Evolutionary conservation across 2,797 vertebrate genomes (phyloP), one percentile per base, ranked within the genome.

Genomic region (Pelochelys cantorii): DNA sequence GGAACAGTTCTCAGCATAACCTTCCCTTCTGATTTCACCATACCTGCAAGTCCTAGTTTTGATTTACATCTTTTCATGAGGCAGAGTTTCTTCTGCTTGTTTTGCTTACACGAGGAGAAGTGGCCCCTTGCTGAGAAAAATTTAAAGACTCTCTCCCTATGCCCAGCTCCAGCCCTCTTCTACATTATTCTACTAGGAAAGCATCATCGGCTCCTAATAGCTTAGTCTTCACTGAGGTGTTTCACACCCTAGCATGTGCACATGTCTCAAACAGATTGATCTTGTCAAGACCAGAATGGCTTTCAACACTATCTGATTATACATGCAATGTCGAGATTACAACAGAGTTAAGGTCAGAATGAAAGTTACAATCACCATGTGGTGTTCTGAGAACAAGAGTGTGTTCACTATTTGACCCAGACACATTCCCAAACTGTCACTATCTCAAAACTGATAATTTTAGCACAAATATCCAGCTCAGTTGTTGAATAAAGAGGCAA

Each of bases 401-500:
- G 5, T 88, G 52, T 34, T 68, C 81, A 75, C 81, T 88, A 91
- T 88, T 34, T 62, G n/a, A 94, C 79, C 54, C 81, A 79, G 77
- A 14, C 1, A 0, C 37, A 23, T 17, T 18, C 42, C 79, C 11
- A 0, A 20, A 18, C 4, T 20, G 20, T 3, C 59, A 17, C 3
- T 78, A 48, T 22, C 60, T 85, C 74, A 53, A 10, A 31, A 85
- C 6, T 5, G 20, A 27, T 48, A 85, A n/a, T 17, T 31, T 52
- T 12, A 78, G 15, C 48, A 14, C 42, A 79, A 78, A 53, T 13
- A 34, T 11, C 59, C 74, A 53, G 56, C 48, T 60, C 53, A 60
- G 27, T 27, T 79, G 71, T 3, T 29, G 52, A 82, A 74, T 74
- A 25, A n/a, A 87, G 3, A 88, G 9, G 53, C 7, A 52, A 31